phyloP scores from a whole-genome alignment of 2,888 invertebrate species.

The Erannis defoliaria region DNA sequence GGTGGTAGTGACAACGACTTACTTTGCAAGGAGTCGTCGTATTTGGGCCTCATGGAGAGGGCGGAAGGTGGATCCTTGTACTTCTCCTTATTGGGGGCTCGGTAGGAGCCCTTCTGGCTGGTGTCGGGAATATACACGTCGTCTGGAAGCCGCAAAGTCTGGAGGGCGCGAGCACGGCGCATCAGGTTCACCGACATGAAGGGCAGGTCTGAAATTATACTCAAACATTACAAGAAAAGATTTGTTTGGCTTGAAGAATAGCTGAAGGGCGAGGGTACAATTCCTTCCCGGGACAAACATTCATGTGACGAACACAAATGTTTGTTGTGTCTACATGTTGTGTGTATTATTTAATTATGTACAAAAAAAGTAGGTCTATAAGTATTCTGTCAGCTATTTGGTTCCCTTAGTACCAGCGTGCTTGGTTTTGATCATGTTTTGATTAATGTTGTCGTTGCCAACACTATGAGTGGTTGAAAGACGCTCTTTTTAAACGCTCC shows the following conservation, averaged over 20 bases:
- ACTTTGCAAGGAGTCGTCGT: constrained; percentile 68
- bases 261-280: not conserved
- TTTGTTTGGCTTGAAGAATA: not conserved
- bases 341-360: too few species aligned
- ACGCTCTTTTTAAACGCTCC: too few species aligned
- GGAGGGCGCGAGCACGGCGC: constrained; percentile 75
- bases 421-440: too few species aligned
- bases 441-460: too few species aligned
- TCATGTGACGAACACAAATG: too few species aligned
- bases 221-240: not conserved
- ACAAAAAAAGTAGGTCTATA: too few species aligned
- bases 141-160: constrained; percentile 75
- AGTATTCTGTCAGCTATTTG: too few species aligned
- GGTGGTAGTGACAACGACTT: constrained; percentile 44
- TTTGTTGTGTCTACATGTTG: too few species aligned
- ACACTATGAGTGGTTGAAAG: too few species aligned
- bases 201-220: constrained; percentile 65
- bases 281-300: too few species aligned
- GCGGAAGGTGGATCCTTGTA: constrained; percentile 66
- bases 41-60: constrained; percentile 71
- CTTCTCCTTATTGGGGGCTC: constrained; percentile 68
- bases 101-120: constrained; percentile 67
- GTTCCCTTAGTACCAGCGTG: too few species aligned
- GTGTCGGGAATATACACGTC: constrained; percentile 77
- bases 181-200: constrained; percentile 80